Evolutionary conservation across 2,797 vertebrate species (phyloP).

Genomic region (Falco berigora): DNA sequence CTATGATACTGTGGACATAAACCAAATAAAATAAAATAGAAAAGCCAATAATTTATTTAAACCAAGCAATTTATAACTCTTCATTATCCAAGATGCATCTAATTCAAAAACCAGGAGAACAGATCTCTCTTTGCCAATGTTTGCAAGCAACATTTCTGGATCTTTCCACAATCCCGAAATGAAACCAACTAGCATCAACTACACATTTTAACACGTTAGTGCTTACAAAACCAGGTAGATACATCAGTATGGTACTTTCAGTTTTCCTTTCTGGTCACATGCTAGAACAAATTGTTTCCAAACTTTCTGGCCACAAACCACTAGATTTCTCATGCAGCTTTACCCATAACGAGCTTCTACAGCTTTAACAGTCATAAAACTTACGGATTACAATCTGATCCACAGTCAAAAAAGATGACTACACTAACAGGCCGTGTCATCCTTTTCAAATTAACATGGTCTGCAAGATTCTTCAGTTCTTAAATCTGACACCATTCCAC

Average conservation of each 20-base stretch:
- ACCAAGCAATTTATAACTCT: conserved; percentile 6
- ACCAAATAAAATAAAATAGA: conserved; percentile 19
- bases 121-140: background rate
- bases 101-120: background rate
- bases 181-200: background rate
- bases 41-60: conserved; percentile 38
- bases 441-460: background rate
- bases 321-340: background rate
- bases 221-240: background rate
- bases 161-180: background rate
- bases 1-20: conserved; percentile 1
- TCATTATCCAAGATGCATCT: background rate
- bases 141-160: background rate
- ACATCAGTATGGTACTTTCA: background rate
- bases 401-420: background rate
- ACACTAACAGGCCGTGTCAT: background rate
- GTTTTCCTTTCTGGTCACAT: background rate
- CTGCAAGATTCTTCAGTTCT: background rate
- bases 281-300: background rate
- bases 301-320: background rate
- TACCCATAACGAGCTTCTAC: background rate
- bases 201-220: background rate
- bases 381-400: background rate
- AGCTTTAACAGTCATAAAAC: background rate
- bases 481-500: background rate